Evolutionary conservation across 2,113 vertebrate genomes (phyloP).

Genomic region (Phoenicopterus ruber): DNA sequence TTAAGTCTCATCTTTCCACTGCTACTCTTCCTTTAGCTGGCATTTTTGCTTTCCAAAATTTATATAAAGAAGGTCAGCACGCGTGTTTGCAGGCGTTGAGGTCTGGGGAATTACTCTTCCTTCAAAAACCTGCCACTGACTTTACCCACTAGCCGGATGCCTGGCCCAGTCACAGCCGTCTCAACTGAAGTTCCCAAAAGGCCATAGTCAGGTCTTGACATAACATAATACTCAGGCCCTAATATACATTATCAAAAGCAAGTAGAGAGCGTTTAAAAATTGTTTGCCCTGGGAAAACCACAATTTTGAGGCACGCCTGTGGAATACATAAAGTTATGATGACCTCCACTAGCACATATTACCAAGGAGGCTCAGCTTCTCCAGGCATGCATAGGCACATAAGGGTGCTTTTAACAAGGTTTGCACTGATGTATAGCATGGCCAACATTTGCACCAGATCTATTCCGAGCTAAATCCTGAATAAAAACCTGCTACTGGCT

Average conservation of each 20-base stretch:
- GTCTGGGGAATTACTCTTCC: not conserved
- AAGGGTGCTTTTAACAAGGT: not conserved
- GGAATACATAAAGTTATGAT: not conserved
- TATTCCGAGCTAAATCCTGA: not conserved
- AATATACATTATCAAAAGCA: not conserved
- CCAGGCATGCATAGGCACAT: accelerated
- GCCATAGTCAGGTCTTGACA: not conserved
- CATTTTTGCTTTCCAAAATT: not conserved
- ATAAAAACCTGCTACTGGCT: not conserved
- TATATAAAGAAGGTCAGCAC: not conserved
- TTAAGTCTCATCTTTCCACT: not conserved
- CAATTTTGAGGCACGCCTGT: not conserved
- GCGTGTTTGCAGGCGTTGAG: accelerated
- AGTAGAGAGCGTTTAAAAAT: not conserved
- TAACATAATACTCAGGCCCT: not conserved
- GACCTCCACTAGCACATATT: not conserved
- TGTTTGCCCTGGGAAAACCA: not conserved
- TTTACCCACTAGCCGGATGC: not conserved
- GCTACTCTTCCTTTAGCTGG: not conserved
- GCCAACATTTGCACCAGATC: not conserved
- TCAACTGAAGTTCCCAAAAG: not conserved
- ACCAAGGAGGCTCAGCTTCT: not conserved
- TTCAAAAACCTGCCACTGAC: not conserved
- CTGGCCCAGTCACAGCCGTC: not conserved
- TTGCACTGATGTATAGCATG: not conserved